Percentiles rank a stretch among this genome's conserved stretches.
Conservation (phyloP, 30 jellyfish, hydroid and myxozoan genomes). For the Pseudorhiza aurosa region DNA sequence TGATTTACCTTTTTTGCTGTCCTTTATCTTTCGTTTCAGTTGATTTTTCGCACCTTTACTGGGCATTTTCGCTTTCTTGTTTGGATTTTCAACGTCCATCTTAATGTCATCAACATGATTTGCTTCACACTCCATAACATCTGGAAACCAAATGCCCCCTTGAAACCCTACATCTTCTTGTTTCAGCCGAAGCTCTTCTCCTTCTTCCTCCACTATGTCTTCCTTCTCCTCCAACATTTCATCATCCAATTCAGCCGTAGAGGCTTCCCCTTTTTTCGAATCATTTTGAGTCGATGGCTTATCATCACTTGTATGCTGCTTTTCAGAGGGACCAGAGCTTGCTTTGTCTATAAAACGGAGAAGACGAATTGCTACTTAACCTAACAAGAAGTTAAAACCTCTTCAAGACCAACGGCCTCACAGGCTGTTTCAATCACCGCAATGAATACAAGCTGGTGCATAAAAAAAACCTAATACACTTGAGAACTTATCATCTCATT, state of each 20-base stretch:
- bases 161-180: slow-evolving; percentile 19
- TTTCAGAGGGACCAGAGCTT: too few species aligned
- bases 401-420: too few species aligned
- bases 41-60: not conserved
- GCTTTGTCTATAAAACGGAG: too few species aligned
- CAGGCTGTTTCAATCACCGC: too few species aligned
- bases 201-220: not conserved
- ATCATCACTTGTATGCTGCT: too few species aligned
- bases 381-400: too few species aligned
- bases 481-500: too few species aligned
- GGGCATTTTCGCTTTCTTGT: not conserved
- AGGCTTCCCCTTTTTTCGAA: not conserved
- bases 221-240: slow-evolving; percentile 6
- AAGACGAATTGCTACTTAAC: too few species aligned
- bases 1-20: slow-evolving; percentile 18
- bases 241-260: not conserved
- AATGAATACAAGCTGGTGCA: too few species aligned
- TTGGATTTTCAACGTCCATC: not conserved
- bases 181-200: not conserved
- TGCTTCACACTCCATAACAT: not conserved
- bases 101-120: not conserved
- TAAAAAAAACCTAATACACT: too few species aligned
- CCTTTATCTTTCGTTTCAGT: slow-evolving; percentile 35
- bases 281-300: too few species aligned
- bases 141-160: slow-evolving; percentile 50